Evolutionary conservation across 2,797 vertebrate species (phyloP).

Genomic region (Gymnopithys bicolor): DNA sequence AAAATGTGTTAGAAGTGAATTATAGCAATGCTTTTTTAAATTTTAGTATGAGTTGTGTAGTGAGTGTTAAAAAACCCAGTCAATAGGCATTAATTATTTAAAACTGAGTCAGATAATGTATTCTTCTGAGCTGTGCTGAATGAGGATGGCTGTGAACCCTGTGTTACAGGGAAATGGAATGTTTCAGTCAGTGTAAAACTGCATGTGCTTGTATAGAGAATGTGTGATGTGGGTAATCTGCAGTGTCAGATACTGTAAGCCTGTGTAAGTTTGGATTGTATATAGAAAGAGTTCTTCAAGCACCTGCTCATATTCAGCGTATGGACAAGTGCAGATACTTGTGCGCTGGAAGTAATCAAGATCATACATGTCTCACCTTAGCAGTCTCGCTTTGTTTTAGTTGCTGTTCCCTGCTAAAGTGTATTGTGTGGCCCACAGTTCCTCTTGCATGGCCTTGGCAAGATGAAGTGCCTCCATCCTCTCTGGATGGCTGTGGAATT

Average conservation of each 20-base stretch:
- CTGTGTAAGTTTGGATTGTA: not conserved
- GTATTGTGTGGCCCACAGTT: not conserved
- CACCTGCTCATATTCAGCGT: not conserved
- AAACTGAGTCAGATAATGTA: not conserved
- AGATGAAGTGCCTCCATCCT: not conserved
- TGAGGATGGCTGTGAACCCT: not conserved
- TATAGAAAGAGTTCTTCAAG: not conserved
- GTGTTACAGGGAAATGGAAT: not conserved
- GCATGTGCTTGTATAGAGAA: not conserved
- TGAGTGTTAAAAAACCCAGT: not conserved
- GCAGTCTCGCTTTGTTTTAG: not conserved
- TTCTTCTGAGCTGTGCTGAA: not conserved
- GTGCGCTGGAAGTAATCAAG: not conserved
- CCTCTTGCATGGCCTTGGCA: not conserved
- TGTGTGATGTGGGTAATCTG: not conserved
- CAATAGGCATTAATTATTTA: not conserved
- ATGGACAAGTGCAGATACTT: not conserved
- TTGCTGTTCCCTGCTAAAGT: not conserved
- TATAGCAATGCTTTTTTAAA: not conserved
- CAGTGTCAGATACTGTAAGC: not conserved
- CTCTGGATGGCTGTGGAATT: not conserved
- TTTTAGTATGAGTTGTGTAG: not conserved
- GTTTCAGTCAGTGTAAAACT: not conserved
- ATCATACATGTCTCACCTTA: not conserved
- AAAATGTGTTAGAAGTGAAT: not conserved